These are phyloP conservation scores for Andrena minutula DNA, from an alignment of 2,888 invertebrate species.

Conservation along the genomic window DNA sequence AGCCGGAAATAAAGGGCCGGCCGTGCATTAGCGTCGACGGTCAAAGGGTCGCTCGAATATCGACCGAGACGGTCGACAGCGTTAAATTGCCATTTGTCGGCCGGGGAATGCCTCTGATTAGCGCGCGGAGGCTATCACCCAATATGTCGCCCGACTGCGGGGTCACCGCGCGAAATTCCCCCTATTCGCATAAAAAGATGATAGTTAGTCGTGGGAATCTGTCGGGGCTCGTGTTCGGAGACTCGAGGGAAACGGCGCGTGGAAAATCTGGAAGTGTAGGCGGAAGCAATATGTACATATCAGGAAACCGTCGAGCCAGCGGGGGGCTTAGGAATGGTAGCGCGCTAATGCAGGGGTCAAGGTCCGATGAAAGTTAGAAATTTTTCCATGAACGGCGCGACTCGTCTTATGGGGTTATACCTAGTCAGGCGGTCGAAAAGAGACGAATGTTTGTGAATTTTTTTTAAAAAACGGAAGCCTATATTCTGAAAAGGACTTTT, in stretches of 20 bases:
- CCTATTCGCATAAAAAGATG: slow-evolving; percentile 21
- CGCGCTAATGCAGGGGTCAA: no score
- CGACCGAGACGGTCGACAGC: slow-evolving; percentile 76
- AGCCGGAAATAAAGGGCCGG: slow-evolving; percentile 81
- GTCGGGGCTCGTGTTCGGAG: not conserved
- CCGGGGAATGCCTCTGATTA: slow-evolving; percentile 69
- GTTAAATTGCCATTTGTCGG: slow-evolving; percentile 81
- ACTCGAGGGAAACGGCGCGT: not conserved
- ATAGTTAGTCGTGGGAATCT: not conserved
- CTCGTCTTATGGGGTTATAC: no score
- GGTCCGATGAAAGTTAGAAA: no score
- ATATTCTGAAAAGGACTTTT: no score
- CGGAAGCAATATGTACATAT: not conserved
- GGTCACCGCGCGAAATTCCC: slow-evolving; percentile 24
- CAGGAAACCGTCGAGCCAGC: not conserved
- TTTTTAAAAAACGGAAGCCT: no score
- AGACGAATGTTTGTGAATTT: no score
- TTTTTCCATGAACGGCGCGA: no score
- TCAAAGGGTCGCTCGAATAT: slow-evolving; percentile 78
- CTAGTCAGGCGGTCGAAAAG: no score
- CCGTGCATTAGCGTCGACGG: slow-evolving; percentile 76
- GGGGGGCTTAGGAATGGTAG: not conserved
- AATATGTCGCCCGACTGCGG: slow-evolving; percentile 49
- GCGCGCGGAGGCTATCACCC: slow-evolving; percentile 64
- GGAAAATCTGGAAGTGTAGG: not conserved